phyloP scores from a whole-genome alignment of 2,888 invertebrate genomes.

The Eupithecia pulchellata region DNA sequence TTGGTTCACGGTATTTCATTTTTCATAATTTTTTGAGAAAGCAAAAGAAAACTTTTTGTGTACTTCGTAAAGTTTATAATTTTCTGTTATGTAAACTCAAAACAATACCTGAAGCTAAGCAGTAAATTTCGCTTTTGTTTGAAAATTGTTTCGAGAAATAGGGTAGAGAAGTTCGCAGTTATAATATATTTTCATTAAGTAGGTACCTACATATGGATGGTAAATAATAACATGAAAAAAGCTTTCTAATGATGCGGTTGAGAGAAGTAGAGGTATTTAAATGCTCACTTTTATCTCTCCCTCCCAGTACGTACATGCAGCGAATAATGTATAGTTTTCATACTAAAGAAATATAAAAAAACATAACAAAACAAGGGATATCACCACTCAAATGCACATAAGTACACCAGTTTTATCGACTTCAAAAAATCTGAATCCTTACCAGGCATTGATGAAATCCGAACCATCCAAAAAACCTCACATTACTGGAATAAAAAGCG shows the following conservation, averaged over 20 bases:
- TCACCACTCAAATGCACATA: not conserved
- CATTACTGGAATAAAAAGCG: conserved; percentile 43
- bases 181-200: not conserved
- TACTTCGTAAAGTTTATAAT: not conserved
- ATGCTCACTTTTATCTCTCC: no score
- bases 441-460: conserved; percentile 57
- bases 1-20: not conserved
- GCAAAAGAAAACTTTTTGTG: not conserved
- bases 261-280: not conserved
- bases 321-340: not conserved
- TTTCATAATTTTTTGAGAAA: not conserved
- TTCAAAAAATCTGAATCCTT: no score
- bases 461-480: conserved; percentile 45
- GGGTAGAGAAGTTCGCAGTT: not conserved
- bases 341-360: no score
- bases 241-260: not conserved
- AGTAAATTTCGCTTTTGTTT: not conserved
- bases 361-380: not conserved
- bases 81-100: not conserved
- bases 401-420: no score
- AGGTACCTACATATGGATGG: not conserved
- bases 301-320: not conserved
- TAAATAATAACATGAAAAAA: not conserved
- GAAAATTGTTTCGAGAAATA: not conserved
- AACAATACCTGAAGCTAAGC: not conserved